phyloP scores from a whole-genome alignment of 2,797 vertebrate species.

The Etheostoma perlongum region DNA sequence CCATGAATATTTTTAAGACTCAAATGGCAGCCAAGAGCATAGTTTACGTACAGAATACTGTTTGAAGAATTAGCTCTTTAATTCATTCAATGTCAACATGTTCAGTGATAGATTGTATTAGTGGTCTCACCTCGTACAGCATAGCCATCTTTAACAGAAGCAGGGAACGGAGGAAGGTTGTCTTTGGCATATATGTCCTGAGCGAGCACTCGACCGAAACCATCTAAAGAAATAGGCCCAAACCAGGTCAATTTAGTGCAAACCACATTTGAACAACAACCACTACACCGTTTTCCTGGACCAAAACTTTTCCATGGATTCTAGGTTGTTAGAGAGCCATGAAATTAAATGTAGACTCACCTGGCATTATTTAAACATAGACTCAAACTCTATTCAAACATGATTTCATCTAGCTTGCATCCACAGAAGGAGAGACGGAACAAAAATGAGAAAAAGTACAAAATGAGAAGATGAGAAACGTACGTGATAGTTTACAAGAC shows the following conservation, averaged over 20 bases:
- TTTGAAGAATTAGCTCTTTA: not conserved
- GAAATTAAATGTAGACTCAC: too few relatives aligned
- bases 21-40: not conserved
- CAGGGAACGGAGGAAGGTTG: slow-evolving; percentile 97
- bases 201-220: slow-evolving; percentile 97
- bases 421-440: too few relatives aligned
- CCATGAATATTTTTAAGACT: not conserved
- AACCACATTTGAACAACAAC: slow-evolving; percentile 3
- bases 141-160: slow-evolving; percentile 98
- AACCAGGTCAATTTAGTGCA: not conserved
- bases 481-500: too few relatives aligned
- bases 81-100: not conserved
- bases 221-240: slow-evolving; percentile 82
- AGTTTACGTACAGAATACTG: not conserved
- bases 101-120: not conserved
- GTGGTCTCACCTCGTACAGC: slow-evolving; percentile 93
- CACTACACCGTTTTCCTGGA: not conserved
- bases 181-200: slow-evolving; percentile 99
- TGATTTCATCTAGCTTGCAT: too few relatives aligned
- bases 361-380: too few relatives aligned
- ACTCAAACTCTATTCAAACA: too few relatives aligned
- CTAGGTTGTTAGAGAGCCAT: too few relatives aligned
- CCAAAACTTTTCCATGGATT: too few relatives aligned
- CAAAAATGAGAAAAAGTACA: too few relatives aligned
- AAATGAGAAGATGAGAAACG: too few relatives aligned